Base-by-base conservation (phyloP, 1,140 invertebrate species). In the Pemphigus obesinymphae region DNA sequence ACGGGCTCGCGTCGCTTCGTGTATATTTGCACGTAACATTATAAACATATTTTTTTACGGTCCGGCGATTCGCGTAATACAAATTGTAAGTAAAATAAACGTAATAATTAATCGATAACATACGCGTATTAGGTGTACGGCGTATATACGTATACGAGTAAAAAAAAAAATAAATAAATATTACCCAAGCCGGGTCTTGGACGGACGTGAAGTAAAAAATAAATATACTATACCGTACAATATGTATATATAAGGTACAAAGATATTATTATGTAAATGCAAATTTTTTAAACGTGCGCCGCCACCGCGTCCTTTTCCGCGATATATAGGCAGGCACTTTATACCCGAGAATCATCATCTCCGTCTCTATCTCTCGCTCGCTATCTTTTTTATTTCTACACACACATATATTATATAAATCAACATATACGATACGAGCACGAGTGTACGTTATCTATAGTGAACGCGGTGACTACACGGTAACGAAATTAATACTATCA, bases 31-130 rank as follows among this genome's bases (percentile, higher is more conserved):
- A 29, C 20, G 11, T 31, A 61, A 13, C 3, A 34, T 23, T 26
- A 31, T 15, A n/a, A 66, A 66, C 63, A 37, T n/a, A 70, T 43
- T n/a, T 66, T 37, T 37, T 66, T n/a, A 26, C 6, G 37, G 37
- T 70, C n/a, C n/a, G 37, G 66, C 37, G n/a, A 43, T 70, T 70
- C 37, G 68, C 23, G 29, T 70, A 26, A 70, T 11, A 45, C 37
- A 45, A 70, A 70, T 45, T 45, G 40, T 43, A 20, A 40, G 66
- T 26, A 43, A 45, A 70, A 43, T 26, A 70, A 70, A 70, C 68
- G 23, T 70, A 45, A 70, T 70, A 70, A 70, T 70, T 70, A 70
- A 70, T 70, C 68, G 68, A 70, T 45, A 70, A 45, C 15, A 63
- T 63, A n/a, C n/a, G 10, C 20, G 48, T 50, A 20, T 48, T 8